Evolutionary conservation across 2,888 invertebrate genomes (phyloP).

Genomic region (Dilophus febrilis): DNA sequence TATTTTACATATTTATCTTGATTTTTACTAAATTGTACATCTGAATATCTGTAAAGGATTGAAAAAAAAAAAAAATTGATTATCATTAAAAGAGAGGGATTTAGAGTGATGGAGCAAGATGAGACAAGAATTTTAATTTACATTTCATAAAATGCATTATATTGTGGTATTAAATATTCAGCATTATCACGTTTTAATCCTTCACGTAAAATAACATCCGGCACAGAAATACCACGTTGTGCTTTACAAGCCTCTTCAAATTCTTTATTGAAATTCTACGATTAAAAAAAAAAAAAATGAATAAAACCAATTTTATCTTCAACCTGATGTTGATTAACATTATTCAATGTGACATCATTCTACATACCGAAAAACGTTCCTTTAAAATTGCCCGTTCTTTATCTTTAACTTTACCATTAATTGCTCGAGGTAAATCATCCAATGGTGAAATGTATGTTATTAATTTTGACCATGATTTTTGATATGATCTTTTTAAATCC

Average conservation of each 20-base stretch:
- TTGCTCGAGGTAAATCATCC: conserved; percentile 48
- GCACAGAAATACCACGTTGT: conserved; percentile 83
- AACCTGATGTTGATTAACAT: not conserved
- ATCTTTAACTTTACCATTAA: conserved; percentile 60
- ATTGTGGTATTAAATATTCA: conserved; percentile 71
- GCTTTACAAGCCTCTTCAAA: conserved; percentile 74
- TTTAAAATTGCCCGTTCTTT: conserved; percentile 73
- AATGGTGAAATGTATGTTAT: conserved; percentile 51
- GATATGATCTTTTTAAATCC: conserved; percentile 47
- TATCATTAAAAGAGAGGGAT: not conserved
- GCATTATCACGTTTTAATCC: conserved; percentile 79
- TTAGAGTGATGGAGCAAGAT: not conserved
- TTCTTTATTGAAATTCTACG: conserved; percentile 86
- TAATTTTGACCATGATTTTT: conserved; percentile 66
- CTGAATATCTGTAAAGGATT: conserved; percentile 41
- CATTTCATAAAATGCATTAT: conserved; percentile 62
- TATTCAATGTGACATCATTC: too few species aligned
- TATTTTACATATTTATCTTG: conserved; percentile 86
- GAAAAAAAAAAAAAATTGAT: conserved; percentile 8
- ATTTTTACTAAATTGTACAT: conserved; percentile 78
- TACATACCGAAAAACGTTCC: conserved; percentile 70
- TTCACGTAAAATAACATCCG: conserved; percentile 78
- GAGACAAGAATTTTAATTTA: too few species aligned
- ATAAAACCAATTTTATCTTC: too few species aligned
- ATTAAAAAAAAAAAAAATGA: conserved; percentile 10